phyloP scores from a whole-genome alignment of 1,140 invertebrate genomes.

The Prorops nasuta region DNA sequence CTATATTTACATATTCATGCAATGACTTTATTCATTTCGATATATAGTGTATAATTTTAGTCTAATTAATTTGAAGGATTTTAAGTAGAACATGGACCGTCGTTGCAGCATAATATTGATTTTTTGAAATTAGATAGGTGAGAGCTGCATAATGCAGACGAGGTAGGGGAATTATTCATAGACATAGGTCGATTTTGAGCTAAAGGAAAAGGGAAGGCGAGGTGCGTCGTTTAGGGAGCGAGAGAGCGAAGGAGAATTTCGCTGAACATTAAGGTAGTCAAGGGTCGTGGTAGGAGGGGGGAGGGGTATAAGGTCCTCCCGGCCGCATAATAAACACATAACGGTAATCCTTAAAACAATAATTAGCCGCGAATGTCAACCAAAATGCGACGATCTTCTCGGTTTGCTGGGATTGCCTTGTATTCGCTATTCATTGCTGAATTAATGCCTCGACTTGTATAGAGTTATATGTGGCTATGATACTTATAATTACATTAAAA shows the following conservation, averaged over 20 bases:
- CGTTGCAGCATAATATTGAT: too few relatives aligned
- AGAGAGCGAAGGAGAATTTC: slow-evolving; percentile 38
- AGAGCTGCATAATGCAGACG: too few relatives aligned
- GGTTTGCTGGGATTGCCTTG: slow-evolving; percentile 20
- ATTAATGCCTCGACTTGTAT: slow-evolving; percentile 28
- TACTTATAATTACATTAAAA: too few relatives aligned
- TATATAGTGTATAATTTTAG: too few relatives aligned
- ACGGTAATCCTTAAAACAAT: slow-evolving; percentile 57
- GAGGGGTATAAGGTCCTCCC: slow-evolving; percentile 28
- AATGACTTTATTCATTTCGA: too few relatives aligned
- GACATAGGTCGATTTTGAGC: slow-evolving; percentile 35
- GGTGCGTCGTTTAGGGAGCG: slow-evolving; percentile 7
- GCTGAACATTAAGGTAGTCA: slow-evolving; percentile 44
- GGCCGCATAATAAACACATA: slow-evolving; percentile 54
- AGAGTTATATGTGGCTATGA: too few relatives aligned
- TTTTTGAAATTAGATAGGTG: too few relatives aligned
- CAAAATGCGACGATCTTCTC: slow-evolving; percentile 32
- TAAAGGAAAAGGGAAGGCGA: neutral
- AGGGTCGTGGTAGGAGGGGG: slow-evolving; percentile 4
- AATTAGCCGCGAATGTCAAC: slow-evolving; percentile 44
- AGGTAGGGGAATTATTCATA: slow-evolving; percentile 53
- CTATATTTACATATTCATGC: too few relatives aligned
- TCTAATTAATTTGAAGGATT: too few relatives aligned
- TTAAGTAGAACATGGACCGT: too few relatives aligned
- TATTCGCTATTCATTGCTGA: slow-evolving; percentile 36